Conservation (phyloP, 2,113 vertebrate genomes). For the Salminus brasiliensis region DNA sequence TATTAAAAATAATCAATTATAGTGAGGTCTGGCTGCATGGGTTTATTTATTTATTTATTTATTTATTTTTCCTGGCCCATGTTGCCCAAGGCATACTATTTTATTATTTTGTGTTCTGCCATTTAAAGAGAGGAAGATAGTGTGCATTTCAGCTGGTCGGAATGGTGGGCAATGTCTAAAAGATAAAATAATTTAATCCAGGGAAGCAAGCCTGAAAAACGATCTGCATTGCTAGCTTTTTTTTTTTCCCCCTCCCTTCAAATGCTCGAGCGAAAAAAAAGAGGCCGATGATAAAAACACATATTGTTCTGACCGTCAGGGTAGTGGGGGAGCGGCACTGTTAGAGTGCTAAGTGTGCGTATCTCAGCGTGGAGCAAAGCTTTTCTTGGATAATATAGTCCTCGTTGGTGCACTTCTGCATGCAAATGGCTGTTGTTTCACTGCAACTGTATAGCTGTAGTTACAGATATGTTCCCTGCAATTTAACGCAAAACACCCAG, state of each 20-base stretch:
- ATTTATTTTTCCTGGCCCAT: slow-evolving; percentile 8
- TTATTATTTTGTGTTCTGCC: slow-evolving; percentile 38
- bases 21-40: slow-evolving; percentile 12
- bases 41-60: no score
- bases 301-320: background rate
- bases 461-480: slow-evolving; percentile 21
- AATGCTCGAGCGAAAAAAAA: background rate
- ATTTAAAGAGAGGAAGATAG: background rate
- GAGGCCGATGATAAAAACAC: background rate
- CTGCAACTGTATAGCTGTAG: background rate
- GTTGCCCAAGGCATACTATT: slow-evolving; percentile 36
- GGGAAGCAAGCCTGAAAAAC: background rate
- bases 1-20: slow-evolving; percentile 47
- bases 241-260: background rate
- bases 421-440: slow-evolving; percentile 15
- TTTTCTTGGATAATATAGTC: slow-evolving; percentile 1
- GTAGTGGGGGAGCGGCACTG: background rate
- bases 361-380: background rate
- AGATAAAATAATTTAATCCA: slow-evolving; percentile 13
- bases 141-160: background rate
- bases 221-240: no score
- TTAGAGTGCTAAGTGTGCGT: background rate
- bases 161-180: slow-evolving; percentile 17
- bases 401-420: background rate
- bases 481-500: slow-evolving; percentile 24